Base-by-base conservation (phyloP, 2,113 vertebrate genomes). In the Corynorhinus townsendii region DNA sequence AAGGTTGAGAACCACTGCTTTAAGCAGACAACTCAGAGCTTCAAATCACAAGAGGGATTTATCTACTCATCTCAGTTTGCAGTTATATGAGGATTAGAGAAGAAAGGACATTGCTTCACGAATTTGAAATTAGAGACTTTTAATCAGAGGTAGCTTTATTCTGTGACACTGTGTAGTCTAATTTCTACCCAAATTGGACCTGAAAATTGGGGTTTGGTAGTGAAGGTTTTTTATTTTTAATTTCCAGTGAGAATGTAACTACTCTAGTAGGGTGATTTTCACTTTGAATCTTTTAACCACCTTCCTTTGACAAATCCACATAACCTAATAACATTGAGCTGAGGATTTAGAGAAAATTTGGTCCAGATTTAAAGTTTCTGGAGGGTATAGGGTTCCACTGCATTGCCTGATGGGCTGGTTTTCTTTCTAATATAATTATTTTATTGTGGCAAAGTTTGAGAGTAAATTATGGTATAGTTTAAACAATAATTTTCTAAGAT, bases 91-190 rank as follows among this genome's bases (percentile, higher is more conserved):
- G 19, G 35, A 73, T 84, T 89, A 82, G 59, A 83, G 47, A 90
- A 82, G 28, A 68, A 92, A 54, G 11, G 26, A 33, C 6, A 3
- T 90, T 90, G 90, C 75, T 82, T 96, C 73, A 94, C 80, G 69
- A 69, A 94, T 75, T 69, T 54, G 43, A 90, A 95, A 88, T 76
- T 92, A 82, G 73, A 94, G n/a, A 90, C 17, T 90, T 88, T 90
- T 56, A 64, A 76, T 71, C 7, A 11, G 38, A 92, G 45, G 12
- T 47, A 90, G 45, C 76, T 82, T 90, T 86, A 56, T 90, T 93
- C 59, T 71, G 33, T 79, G 43, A 73, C 89, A 89, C 17, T 66
- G 54, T 86, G 35, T 90, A 84, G 62, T 91, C 35, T 95, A 81
- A 72, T 91, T 93, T 83, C 86, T 95, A 54, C 24, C 62, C 62